Evolutionary conservation across 2,797 vertebrate species (phyloP).

Genomic region (Coilia nasus): DNA sequence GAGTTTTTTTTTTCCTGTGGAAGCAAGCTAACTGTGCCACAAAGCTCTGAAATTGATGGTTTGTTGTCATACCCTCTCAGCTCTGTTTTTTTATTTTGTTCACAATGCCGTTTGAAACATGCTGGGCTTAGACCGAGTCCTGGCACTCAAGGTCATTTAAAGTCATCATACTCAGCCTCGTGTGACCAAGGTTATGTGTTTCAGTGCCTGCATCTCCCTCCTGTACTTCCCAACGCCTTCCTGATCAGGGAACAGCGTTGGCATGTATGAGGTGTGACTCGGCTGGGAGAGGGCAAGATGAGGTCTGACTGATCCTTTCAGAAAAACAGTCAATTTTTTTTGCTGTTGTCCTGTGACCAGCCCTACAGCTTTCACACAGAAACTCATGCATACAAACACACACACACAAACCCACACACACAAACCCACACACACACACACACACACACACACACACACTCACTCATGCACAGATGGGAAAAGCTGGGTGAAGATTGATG

Average conservation of each 20-base stretch:
- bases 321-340: neutral
- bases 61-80: neutral
- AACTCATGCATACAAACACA: too few relatives aligned
- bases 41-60: neutral
- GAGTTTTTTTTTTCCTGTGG: too few relatives aligned
- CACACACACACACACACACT: conserved; percentile 10
- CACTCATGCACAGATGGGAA: neutral
- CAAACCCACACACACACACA: neutral
- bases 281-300: neutral
- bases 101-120: neutral
- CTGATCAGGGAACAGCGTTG: too few relatives aligned
- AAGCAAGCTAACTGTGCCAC: neutral
- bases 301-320: neutral
- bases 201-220: too few relatives aligned
- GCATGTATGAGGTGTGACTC: neutral
- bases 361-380: too few relatives aligned
- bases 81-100: neutral
- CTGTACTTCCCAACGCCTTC: too few relatives aligned
- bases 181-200: neutral
- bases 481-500: too few relatives aligned
- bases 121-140: neutral
- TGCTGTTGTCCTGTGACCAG: too few relatives aligned
- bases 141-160: neutral
- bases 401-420: neutral
- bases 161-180: neutral